Conservation (phyloP, 2,113 vertebrate species). For the Lonchura striata region DNA sequence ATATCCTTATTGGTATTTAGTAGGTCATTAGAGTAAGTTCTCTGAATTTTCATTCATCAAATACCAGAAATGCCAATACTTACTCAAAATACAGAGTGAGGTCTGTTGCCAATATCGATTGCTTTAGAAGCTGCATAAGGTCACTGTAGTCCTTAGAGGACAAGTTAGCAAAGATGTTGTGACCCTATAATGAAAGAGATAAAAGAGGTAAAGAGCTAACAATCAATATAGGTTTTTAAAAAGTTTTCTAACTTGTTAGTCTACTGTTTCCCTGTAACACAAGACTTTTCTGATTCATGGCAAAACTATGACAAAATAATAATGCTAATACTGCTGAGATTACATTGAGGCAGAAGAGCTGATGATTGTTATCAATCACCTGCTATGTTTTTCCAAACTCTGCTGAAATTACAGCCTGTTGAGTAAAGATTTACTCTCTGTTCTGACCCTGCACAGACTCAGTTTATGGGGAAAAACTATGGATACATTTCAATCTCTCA, state of each 20-base stretch:
- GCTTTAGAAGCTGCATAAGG: constrained; percentile 99
- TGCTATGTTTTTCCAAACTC: constrained; percentile 17
- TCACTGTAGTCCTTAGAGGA: constrained; percentile 95
- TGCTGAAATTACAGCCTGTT: constrained; percentile 20
- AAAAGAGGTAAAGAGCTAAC: constrained; percentile 64
- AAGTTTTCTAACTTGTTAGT: constrained; percentile 42
- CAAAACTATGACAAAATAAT: constrained; percentile 38
- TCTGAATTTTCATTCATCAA: constrained; percentile 69
- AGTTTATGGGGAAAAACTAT: constrained; percentile 25
- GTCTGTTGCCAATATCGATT: constrained; percentile 97
- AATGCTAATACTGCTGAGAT: constrained; percentile 29
- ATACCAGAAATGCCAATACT: constrained; percentile 72
- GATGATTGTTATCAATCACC: background rate
- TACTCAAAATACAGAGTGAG: constrained; percentile 99
- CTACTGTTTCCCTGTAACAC: background rate
- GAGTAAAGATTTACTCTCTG: constrained; percentile 37
- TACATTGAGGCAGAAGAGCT: background rate
- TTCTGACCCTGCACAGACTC: constrained; percentile 9
- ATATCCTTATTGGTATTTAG: constrained; percentile 46
- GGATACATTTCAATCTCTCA: constrained; percentile 35
- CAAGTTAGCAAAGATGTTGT: constrained; percentile 99
- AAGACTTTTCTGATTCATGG: constrained; percentile 1
- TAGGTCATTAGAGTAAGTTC: constrained; percentile 57
- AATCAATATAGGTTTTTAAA: constrained; percentile 45
- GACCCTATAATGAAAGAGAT: constrained; percentile 85